Conservation (phyloP, 2,888 invertebrate species). For the Mimas tiliae region DNA sequence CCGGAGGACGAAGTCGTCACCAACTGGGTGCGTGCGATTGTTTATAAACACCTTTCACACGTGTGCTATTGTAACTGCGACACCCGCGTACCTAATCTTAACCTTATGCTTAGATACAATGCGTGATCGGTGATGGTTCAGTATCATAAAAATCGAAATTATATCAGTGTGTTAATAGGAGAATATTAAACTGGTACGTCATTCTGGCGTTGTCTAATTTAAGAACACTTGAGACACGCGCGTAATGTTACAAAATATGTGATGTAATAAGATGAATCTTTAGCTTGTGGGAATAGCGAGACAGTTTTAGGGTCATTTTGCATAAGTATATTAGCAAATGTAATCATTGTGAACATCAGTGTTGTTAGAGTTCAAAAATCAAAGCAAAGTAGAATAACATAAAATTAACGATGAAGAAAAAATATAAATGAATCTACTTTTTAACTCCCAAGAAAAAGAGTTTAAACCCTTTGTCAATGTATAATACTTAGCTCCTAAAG, state of each 20-base stretch:
- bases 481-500: too few relatives aligned
- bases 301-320: slow-evolving; percentile 45
- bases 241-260: slow-evolving; percentile 75
- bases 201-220: slow-evolving; percentile 64
- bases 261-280: slow-evolving; percentile 61
- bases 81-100: not conserved
- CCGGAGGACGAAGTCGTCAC: slow-evolving; percentile 85
- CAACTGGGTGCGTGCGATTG: slow-evolving; percentile 84
- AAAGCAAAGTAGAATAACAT: too few relatives aligned
- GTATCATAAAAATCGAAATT: slow-evolving; percentile 33
- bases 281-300: slow-evolving; percentile 31
- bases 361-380: too few relatives aligned
- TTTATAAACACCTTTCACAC: slow-evolving; percentile 35
- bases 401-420: too few relatives aligned
- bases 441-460: not conserved
- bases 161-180: slow-evolving; percentile 36
- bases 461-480: too few relatives aligned
- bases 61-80: slow-evolving; percentile 32
- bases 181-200: slow-evolving; percentile 33
- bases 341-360: not conserved
- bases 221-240: slow-evolving; percentile 64
- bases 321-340: not conserved
- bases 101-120: not conserved
- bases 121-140: slow-evolving; percentile 15
- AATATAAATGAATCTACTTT: not conserved